Percentiles rank a stretch among this genome's conserved stretches.
Evolutionary conservation across 2,797 vertebrate species (phyloP).

Genomic region (Sebastes melanostomus): DNA sequence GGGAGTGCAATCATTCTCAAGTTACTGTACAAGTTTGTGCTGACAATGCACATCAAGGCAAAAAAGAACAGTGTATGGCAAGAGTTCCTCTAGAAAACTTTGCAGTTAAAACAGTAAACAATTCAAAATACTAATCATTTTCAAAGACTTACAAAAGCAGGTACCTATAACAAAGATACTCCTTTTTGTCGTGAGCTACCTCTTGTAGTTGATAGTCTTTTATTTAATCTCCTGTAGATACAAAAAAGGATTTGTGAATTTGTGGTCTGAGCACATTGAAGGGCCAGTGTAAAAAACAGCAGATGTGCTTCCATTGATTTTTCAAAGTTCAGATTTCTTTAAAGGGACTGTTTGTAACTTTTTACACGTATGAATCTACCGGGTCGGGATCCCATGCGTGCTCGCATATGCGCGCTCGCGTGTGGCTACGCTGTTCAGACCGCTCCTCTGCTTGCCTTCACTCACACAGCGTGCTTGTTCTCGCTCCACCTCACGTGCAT

Average conservation of each 20-base stretch:
- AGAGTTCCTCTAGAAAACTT: conserved; percentile 38
- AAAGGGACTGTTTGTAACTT: background rate
- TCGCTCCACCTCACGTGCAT: too few species aligned
- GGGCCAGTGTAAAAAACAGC: conserved; percentile 44
- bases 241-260: conserved; percentile 45
- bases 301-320: conserved; percentile 60
- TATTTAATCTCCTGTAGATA: conserved; percentile 51
- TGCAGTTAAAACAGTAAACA: conserved; percentile 55
- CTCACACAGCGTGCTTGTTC: too few species aligned
- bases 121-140: conserved; percentile 62
- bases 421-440: too few species aligned
- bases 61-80: conserved; percentile 34
- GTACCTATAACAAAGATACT: conserved; percentile 76
- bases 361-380: too few species aligned
- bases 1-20: conserved; percentile 58
- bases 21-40: conserved; percentile 69
- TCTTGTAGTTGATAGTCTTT: conserved; percentile 57
- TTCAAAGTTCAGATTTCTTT: conserved; percentile 61
- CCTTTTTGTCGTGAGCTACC: conserved; percentile 58
- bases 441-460: too few species aligned
- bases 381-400: too few species aligned
- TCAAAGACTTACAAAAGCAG: conserved; percentile 66
- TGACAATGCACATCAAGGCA: conserved; percentile 59
- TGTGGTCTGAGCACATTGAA: conserved; percentile 45
- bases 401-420: too few species aligned